Conservation (phyloP, 2,888 invertebrate species). For the Agonopterix arenella region DNA sequence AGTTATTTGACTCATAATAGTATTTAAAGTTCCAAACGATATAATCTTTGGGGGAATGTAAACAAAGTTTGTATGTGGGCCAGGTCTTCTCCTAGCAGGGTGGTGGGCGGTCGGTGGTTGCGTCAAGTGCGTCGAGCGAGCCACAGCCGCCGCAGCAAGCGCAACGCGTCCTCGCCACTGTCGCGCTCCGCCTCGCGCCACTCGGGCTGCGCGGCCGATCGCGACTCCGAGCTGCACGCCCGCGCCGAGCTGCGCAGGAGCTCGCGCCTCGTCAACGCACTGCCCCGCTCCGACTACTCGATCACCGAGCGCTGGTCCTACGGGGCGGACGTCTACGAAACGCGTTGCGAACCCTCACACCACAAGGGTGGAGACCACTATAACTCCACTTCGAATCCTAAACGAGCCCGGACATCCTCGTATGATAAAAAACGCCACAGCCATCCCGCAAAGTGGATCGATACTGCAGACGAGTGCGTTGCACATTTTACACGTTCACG, state of each 20-base stretch:
- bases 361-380: conserved; percentile 53
- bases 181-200: conserved; percentile 54
- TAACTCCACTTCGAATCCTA: conserved; percentile 37
- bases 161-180: conserved; percentile 58
- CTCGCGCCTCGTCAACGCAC: conserved; percentile 68
- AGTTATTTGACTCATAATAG: too few species aligned
- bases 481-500: conserved; percentile 69
- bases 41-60: not conserved
- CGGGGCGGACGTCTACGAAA: conserved; percentile 73
- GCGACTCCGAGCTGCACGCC: conserved; percentile 56
- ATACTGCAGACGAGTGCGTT: conserved; percentile 56
- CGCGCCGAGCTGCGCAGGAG: conserved; percentile 59
- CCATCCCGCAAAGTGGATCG: conserved; percentile 28
- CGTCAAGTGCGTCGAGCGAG: conserved; percentile 66
- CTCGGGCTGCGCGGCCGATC: conserved; percentile 30
- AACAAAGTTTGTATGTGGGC: not conserved
- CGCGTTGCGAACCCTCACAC: conserved; percentile 57
- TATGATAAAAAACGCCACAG: conserved; percentile 59
- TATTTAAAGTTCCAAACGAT: too few species aligned
- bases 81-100: conserved; percentile 77
- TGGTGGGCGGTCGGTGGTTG: conserved; percentile 75
- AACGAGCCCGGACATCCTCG: conserved; percentile 58
- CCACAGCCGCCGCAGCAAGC: conserved; percentile 57
- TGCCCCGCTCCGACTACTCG: conserved; percentile 72
- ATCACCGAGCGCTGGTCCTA: conserved; percentile 77